Conservation (phyloP, 2,797 vertebrate species). For the Macrochelys suwanniensis region DNA sequence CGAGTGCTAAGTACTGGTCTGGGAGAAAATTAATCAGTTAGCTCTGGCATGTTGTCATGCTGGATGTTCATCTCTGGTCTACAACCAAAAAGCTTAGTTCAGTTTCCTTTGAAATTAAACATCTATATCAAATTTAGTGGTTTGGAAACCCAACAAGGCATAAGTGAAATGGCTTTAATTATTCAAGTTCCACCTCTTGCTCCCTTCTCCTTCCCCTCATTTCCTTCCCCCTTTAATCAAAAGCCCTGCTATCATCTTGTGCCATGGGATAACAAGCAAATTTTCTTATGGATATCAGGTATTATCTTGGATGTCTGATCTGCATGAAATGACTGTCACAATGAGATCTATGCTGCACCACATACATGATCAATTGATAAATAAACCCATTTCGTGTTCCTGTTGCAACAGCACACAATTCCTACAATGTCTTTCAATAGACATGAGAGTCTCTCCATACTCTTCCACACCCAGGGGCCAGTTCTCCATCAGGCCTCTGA, state of each 20-base stretch:
- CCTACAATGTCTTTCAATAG: background rate
- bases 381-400: background rate
- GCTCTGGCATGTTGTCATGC: background rate
- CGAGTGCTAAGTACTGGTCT: slow-evolving; percentile 32
- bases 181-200: slow-evolving; percentile 49
- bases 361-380: background rate
- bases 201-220: slow-evolving; percentile 36
- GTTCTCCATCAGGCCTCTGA: background rate
- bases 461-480: background rate
- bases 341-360: background rate
- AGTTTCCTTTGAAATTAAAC: slow-evolving; percentile 71
- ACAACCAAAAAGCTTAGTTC: slow-evolving; percentile 28
- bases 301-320: background rate
- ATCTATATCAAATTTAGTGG: slow-evolving; percentile 59
- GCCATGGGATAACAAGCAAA: background rate
- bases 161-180: slow-evolving; percentile 61
- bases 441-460: background rate
- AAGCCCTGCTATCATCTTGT: slow-evolving; percentile 31
- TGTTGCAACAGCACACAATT: background rate
- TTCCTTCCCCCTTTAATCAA: slow-evolving; percentile 47
- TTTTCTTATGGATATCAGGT: slow-evolving; percentile 3
- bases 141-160: slow-evolving; percentile 53
- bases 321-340: background rate
- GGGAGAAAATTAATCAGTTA: slow-evolving; percentile 49
- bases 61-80: slow-evolving; percentile 27